Conservation (phyloP, 2,797 vertebrate species). For the Danio aesculapii region DNA sequence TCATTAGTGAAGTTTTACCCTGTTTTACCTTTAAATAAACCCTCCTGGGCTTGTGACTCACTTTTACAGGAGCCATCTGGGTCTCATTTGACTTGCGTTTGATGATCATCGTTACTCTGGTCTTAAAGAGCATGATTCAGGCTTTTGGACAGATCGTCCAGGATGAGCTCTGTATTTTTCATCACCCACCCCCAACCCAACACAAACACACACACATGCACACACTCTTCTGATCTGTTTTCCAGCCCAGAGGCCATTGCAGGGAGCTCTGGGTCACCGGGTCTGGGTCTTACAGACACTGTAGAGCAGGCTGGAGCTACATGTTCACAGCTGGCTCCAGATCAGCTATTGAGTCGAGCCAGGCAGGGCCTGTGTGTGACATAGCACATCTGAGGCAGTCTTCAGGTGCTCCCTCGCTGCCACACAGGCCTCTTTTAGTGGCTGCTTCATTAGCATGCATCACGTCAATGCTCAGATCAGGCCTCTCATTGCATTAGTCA, state of each 20-base stretch:
- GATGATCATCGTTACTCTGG: constrained; percentile 31
- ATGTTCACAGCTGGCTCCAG: constrained; percentile 26
- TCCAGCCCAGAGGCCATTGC: constrained; percentile 46
- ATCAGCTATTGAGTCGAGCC: constrained; percentile 34
- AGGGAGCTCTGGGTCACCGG: constrained; percentile 50
- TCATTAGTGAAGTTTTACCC: constrained; percentile 50
- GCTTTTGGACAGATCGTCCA: constrained; percentile 38
- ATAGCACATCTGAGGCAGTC: constrained; percentile 49
- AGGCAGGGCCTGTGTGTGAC: constrained; percentile 52
- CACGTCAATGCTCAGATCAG: constrained; percentile 46
- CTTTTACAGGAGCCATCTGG: constrained; percentile 52
- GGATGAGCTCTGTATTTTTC: constrained; percentile 51
- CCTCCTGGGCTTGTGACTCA: constrained; percentile 44
- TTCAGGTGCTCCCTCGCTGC: constrained; percentile 71
- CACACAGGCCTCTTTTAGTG: constrained; percentile 76
- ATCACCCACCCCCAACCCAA: constrained; percentile 22
- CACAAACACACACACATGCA: too few relatives aligned
- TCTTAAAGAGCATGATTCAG: constrained; percentile 36
- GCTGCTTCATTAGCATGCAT: constrained; percentile 56
- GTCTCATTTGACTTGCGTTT: constrained; percentile 43
- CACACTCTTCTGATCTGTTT: constrained; percentile 46
- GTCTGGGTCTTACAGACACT: constrained; percentile 37
- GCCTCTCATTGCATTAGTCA: constrained; percentile 41
- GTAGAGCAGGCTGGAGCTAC: constrained; percentile 17
- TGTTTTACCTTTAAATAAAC: constrained; percentile 35